These are phyloP conservation scores for Henricia sp. DNA, from an alignment of 53 echinoderm and acorn worm species.

Conservation along the genomic window DNA sequence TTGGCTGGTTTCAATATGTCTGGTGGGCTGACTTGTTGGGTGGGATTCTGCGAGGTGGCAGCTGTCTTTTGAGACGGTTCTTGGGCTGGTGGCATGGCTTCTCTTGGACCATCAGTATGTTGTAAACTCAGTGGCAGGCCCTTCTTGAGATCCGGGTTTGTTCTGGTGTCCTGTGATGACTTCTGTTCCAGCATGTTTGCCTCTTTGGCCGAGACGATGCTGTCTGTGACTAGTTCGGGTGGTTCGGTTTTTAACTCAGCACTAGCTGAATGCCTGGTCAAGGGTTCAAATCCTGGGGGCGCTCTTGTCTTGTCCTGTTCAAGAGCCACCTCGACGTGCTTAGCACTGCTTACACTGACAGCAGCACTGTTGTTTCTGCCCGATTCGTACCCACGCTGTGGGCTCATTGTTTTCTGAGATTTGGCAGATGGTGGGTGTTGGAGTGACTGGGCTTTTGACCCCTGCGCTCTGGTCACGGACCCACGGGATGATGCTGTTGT, in stretches of 20 bases:
- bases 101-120: neutral
- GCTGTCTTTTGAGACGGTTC: neutral
- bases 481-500: conserved; percentile 6
- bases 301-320: neutral
- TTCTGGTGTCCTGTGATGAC: neutral
- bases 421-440: neutral
- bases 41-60: conserved; percentile 10
- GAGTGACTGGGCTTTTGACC: neutral
- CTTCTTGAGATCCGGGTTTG: neutral
- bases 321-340: neutral
- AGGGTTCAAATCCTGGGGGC: neutral
- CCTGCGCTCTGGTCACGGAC: neutral
- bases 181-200: neutral
- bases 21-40: neutral
- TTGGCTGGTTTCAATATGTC: neutral
- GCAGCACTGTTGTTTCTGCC: neutral
- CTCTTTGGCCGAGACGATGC: neutral
- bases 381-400: neutral
- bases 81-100: neutral
- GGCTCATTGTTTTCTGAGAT: neutral
- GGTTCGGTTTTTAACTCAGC: neutral
- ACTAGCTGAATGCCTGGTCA: neutral
- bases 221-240: neutral
- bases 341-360: neutral
- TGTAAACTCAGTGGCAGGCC: neutral